Percentiles rank a stretch among this genome's conserved stretches.
Conservation (phyloP, 2,797 vertebrate genomes). For the Tarsius wallacei region DNA sequence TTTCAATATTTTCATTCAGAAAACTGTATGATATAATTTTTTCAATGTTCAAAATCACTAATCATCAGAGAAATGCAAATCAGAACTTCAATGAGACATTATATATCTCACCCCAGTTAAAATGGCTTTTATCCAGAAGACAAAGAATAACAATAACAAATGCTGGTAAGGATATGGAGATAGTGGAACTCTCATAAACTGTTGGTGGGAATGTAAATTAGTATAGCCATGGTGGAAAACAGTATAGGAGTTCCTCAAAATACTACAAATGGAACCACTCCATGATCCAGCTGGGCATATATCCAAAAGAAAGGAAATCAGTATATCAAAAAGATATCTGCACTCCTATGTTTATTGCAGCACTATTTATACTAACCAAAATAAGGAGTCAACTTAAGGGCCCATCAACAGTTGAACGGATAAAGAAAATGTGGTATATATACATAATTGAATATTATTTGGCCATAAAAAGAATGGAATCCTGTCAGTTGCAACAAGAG, state of each 20-base stretch:
- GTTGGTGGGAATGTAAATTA: neutral
- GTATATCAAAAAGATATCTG: neutral
- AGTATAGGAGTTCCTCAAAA: neutral
- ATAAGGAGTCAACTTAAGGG: neutral
- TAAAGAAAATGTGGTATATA: neutral
- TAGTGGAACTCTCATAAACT: neutral
- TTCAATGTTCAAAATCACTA: neutral
- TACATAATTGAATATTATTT: neutral
- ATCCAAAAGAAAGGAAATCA: neutral
- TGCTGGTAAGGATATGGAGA: neutral
- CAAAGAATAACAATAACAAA: neutral
- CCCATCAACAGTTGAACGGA: neutral
- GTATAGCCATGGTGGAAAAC: neutral
- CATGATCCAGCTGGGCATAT: neutral
- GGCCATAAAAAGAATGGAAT: neutral
- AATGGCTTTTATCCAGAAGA: neutral
- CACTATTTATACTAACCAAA: neutral
- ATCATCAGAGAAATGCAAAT: neutral
- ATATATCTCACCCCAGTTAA: neutral
- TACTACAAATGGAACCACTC: neutral
- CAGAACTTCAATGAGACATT: neutral
- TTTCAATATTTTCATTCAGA: constrained; percentile 6
- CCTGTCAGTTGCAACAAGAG: neutral
- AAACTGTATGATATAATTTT: neutral
- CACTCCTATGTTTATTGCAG: neutral